phyloP scores from a whole-genome alignment of 2,797 vertebrate genomes.

The Sternarchorhynchus goeldii region DNA sequence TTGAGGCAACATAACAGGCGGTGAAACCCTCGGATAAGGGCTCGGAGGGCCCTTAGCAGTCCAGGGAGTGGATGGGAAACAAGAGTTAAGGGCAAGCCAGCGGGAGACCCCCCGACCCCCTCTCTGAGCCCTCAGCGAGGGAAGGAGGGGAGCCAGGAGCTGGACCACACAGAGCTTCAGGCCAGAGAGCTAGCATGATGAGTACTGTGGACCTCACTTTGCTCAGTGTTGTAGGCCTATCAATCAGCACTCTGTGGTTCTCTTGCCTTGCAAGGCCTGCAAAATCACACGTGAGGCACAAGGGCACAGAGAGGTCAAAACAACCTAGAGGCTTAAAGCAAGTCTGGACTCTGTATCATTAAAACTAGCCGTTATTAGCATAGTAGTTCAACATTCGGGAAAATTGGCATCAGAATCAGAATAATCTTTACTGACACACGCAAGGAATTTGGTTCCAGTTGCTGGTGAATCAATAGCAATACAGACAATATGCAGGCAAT shows the following conservation, averaged over 20 bases:
- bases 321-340: neutral
- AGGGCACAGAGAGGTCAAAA: neutral
- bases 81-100: conserved; percentile 57
- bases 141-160: conserved; percentile 24
- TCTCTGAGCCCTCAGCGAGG: conserved; percentile 31
- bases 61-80: conserved; percentile 61
- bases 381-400: too few species aligned
- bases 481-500: too few species aligned
- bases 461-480: too few species aligned
- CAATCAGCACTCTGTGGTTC: too few species aligned
- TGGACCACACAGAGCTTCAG: conserved; percentile 16
- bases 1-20: conserved; percentile 67
- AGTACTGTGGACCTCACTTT: neutral
- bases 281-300: neutral
- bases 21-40: conserved; percentile 64
- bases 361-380: neutral
- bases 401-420: too few species aligned
- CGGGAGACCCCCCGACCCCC: conserved; percentile 41
- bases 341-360: neutral
- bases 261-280: neutral
- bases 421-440: too few species aligned
- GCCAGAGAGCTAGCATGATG: conserved; percentile 7
- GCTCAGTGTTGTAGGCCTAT: neutral
- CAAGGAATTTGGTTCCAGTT: too few species aligned
- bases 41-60: conserved; percentile 56